A percentile compares a stretch with the other conserved stretches of the same genome.
These are phyloP conservation scores for Epinotia ramella DNA, from an alignment of 2,888 invertebrate genomes.

Conservation along the genomic window DNA sequence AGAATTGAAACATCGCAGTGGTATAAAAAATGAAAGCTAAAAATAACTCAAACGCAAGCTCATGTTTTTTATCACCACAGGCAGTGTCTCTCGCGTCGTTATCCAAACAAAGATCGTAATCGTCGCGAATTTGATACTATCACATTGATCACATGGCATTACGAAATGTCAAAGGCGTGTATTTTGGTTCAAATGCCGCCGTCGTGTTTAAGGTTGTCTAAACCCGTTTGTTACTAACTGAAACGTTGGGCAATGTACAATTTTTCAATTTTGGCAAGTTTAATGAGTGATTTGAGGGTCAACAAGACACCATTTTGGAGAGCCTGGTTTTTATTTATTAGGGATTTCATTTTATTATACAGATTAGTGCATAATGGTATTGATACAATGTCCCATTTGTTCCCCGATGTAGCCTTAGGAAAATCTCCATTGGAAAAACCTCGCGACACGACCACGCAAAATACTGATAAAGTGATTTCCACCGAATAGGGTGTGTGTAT, in stretches of 20 bases:
- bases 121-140: slow-evolving; percentile 44
- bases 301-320: slow-evolving; percentile 9
- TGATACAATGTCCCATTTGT: background rate
- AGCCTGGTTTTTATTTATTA: background rate
- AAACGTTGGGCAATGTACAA: slow-evolving; percentile 40
- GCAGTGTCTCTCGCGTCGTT: background rate
- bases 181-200: slow-evolving; percentile 48
- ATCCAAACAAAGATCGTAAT: slow-evolving; percentile 43
- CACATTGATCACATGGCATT: slow-evolving; percentile 42
- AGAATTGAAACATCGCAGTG: too few species aligned
- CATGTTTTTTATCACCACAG: background rate
- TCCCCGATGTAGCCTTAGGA: background rate
- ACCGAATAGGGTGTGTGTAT: background rate
- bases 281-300: slow-evolving; percentile 1
- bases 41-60: background rate
- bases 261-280: slow-evolving; percentile 31
- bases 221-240: slow-evolving; percentile 43
- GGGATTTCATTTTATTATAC: background rate
- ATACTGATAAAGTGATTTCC: background rate
- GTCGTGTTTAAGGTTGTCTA: slow-evolving; percentile 39
- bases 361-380: background rate
- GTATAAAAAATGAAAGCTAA: too few species aligned
- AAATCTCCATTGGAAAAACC: background rate
- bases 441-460: background rate
- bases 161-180: slow-evolving; percentile 46